Percentiles rank a stretch among this genome's conserved stretches.
phyloP scores from a whole-genome alignment of 2,113 vertebrate genomes.

The Thymallus thymallus region DNA sequence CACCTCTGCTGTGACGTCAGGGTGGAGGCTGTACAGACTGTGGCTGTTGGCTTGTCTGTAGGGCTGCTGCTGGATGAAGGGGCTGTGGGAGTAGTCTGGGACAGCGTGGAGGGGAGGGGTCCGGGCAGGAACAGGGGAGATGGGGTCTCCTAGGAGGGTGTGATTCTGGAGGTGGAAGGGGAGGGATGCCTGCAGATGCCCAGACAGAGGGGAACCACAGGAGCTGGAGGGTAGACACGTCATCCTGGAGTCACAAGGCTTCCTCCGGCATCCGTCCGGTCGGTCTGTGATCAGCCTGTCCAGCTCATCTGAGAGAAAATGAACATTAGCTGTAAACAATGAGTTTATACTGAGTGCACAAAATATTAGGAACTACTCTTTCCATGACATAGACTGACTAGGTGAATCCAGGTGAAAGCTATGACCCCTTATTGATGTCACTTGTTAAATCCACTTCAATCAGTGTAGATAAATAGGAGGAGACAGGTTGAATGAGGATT shows the following conservation, averaged over 20 bases:
- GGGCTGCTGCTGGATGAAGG: constrained; percentile 56
- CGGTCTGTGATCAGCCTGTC: constrained; percentile 87
- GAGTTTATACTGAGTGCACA: no score
- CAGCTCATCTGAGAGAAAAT: constrained; percentile 75
- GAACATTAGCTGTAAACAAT: neutral
- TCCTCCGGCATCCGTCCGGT: constrained; percentile 78
- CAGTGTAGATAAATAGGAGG: no score
- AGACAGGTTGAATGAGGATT: no score
- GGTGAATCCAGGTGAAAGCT: no score
- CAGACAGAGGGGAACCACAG: constrained; percentile 5
- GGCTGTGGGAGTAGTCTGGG: constrained; percentile 16
- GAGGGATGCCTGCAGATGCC: neutral
- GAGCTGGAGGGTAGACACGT: constrained; percentile 49
- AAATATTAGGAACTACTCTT: no score
- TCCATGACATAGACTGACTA: no score
- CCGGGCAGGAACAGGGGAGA: constrained; percentile 77
- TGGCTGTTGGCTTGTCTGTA: constrained; percentile 23
- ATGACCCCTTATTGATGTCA: no score
- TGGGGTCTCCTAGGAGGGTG: constrained; percentile 64
- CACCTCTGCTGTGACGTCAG: constrained; percentile 76
- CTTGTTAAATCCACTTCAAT: no score
- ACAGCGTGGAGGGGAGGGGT: constrained; percentile 77
- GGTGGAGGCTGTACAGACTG: constrained; percentile 68
- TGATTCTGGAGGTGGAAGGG: constrained; percentile 65
- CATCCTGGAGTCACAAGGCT: constrained; percentile 40